phyloP scores from a whole-genome alignment of 2,888 invertebrate genomes.

The Acronicta leporina region DNA sequence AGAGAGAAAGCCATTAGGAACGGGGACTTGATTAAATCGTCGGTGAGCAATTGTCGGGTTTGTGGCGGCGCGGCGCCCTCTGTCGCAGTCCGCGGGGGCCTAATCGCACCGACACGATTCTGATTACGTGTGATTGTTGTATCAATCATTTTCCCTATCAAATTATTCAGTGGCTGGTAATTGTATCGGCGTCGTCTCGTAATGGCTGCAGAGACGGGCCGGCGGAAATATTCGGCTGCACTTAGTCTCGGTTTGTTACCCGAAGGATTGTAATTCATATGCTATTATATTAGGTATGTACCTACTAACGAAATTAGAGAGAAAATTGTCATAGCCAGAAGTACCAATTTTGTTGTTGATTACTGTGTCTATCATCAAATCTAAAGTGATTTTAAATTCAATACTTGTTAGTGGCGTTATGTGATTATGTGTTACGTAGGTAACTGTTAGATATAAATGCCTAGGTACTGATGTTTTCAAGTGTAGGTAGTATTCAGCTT shows the following conservation, averaged over 20 bases:
- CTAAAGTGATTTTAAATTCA: constrained; percentile 48
- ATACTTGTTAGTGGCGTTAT: constrained; percentile 44
- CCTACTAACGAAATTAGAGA: constrained; percentile 71
- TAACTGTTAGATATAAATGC: too few relatives aligned
- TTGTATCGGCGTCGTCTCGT: constrained; percentile 81
- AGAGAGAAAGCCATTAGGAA: constrained; percentile 84
- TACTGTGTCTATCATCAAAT: constrained; percentile 53
- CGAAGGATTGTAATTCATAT: constrained; percentile 83
- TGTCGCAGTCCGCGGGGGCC: constrained; percentile 70
- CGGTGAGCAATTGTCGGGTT: constrained; percentile 77
- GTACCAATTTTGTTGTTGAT: constrained; percentile 63
- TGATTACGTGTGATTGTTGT: constrained; percentile 87
- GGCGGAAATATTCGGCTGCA: constrained; percentile 83
- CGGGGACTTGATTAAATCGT: constrained; percentile 85
- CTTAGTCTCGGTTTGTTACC: constrained; percentile 87
- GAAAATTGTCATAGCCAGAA: constrained; percentile 68
- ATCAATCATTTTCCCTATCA: constrained; percentile 88
- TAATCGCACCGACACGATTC: constrained; percentile 87
- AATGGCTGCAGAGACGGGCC: constrained; percentile 74
- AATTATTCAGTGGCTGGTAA: constrained; percentile 88
- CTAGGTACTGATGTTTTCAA: too few relatives aligned
- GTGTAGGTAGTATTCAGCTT: too few relatives aligned
- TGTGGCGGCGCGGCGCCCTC: constrained; percentile 69
- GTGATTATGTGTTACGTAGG: constrained; percentile 8
- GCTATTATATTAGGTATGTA: too few relatives aligned